Evolutionary conservation across 2,888 invertebrate species (phyloP).

Genomic region (Drosophila acutilabella): DNA sequence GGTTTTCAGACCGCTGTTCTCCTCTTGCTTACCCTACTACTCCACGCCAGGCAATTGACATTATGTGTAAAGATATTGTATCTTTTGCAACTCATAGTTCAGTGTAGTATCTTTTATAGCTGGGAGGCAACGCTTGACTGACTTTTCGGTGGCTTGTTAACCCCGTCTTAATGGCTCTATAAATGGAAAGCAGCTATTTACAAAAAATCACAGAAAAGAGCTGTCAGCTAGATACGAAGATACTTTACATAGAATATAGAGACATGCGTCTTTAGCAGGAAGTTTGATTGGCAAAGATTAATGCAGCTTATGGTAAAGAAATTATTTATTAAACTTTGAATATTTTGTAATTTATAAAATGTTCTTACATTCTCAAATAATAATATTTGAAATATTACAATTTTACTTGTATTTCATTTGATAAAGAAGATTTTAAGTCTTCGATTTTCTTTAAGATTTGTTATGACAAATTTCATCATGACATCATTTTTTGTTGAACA

Average conservation of each 20-base stretch:
- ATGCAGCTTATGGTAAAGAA: background rate
- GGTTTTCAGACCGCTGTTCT: slow-evolving; percentile 34
- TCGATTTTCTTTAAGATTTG: background rate
- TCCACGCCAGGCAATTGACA: slow-evolving; percentile 48
- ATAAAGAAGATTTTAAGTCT: background rate
- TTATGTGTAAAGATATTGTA: slow-evolving; percentile 50
- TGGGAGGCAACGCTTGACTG: slow-evolving; percentile 60
- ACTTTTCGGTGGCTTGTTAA: slow-evolving; percentile 50
- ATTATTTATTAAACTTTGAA: background rate
- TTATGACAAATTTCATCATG: background rate
- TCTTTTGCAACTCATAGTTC: slow-evolving; percentile 50
- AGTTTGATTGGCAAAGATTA: no score
- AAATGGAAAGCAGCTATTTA: slow-evolving; percentile 26
- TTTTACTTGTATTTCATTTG: no score
- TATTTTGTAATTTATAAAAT: background rate
- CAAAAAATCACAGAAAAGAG: background rate
- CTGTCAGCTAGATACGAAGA: background rate
- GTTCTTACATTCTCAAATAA: background rate
- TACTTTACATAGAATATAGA: background rate
- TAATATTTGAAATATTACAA: no score
- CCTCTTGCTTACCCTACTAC: background rate
- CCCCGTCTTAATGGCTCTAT: slow-evolving; percentile 43
- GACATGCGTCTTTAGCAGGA: background rate
- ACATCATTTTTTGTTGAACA: background rate
- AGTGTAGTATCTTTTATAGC: slow-evolving; percentile 15